Percentiles rank a stretch among this genome's conserved stretches.
These are phyloP conservation scores for Muscicapa striata DNA, from an alignment of 2,797 vertebrate species.

Conservation along the genomic window DNA sequence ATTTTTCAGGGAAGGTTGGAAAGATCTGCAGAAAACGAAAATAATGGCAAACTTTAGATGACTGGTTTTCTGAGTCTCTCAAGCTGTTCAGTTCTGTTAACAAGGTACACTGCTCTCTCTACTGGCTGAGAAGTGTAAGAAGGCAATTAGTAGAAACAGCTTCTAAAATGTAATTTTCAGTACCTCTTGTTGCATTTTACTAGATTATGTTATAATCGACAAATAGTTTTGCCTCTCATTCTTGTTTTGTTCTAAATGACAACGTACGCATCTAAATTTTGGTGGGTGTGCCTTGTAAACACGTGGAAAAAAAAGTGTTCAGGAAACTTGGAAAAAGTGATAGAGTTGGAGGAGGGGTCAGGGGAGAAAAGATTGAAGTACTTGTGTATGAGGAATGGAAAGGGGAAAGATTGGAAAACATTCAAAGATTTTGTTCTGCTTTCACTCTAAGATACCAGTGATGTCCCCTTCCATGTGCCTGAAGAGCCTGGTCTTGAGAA, in stretches of 20 bases:
- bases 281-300: neutral
- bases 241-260: neutral
- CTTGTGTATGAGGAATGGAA: neutral
- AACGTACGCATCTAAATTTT: neutral
- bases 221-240: neutral
- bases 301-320: neutral
- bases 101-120: slow-evolving; percentile 59
- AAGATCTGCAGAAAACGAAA: neutral
- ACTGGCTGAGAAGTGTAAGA: slow-evolving; percentile 37
- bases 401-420: neutral
- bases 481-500: neutral
- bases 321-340: neutral
- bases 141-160: neutral
- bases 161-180: neutral
- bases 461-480: neutral
- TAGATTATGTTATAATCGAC: neutral
- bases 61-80: neutral
- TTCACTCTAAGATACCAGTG: accelerated
- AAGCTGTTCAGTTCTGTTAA: neutral
- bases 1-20: neutral
- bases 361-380: neutral
- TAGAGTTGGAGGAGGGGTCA: neutral
- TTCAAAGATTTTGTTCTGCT: neutral
- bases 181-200: neutral
- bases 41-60: accelerated